Conservation (phyloP, 2,888 invertebrate genomes). For the Netelia inedita region DNA sequence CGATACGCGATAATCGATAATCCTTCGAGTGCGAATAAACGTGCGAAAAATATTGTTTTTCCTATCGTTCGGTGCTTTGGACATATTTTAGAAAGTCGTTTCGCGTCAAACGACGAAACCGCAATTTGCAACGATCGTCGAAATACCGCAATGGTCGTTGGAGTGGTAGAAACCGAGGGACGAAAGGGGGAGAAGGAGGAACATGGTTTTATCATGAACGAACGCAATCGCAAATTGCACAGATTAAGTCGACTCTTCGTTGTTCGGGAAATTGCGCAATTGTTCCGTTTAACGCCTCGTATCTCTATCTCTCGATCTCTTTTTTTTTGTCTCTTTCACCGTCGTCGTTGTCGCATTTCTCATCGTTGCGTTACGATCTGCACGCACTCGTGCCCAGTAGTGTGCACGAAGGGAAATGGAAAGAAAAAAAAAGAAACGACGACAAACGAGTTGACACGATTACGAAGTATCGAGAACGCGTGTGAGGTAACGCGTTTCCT, state of each 20-base stretch:
- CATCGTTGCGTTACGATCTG: conserved; percentile 57
- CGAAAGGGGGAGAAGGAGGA: background rate
- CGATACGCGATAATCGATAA: too few relatives aligned
- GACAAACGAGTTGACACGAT: background rate
- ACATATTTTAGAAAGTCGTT: conserved; percentile 69
- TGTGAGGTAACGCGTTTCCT: conserved; percentile 32
- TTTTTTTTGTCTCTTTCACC: background rate
- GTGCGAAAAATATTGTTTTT: conserved; percentile 31
- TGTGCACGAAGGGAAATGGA: background rate
- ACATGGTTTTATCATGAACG: conserved; percentile 67
- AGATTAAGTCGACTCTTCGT: conserved; percentile 52
- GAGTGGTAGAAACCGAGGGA: background rate
- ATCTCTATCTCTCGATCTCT: conserved; percentile 5
- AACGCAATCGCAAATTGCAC: conserved; percentile 74
- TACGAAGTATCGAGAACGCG: background rate
- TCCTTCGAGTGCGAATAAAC: too few relatives aligned
- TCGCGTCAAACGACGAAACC: conserved; percentile 66
- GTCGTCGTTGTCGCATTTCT: conserved; percentile 37
- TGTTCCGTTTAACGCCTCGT: conserved; percentile 62
- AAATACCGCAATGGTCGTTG: conserved; percentile 21
- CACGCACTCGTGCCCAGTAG: conserved; percentile 35
- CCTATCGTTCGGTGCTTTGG: conserved; percentile 36
- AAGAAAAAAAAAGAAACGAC: background rate
- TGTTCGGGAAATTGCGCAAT: conserved; percentile 72
- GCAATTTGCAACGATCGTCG: conserved; percentile 68